Evolutionary conservation across 2,888 invertebrate genomes (phyloP).

Genomic region (Ormyrus nitidulus): DNA sequence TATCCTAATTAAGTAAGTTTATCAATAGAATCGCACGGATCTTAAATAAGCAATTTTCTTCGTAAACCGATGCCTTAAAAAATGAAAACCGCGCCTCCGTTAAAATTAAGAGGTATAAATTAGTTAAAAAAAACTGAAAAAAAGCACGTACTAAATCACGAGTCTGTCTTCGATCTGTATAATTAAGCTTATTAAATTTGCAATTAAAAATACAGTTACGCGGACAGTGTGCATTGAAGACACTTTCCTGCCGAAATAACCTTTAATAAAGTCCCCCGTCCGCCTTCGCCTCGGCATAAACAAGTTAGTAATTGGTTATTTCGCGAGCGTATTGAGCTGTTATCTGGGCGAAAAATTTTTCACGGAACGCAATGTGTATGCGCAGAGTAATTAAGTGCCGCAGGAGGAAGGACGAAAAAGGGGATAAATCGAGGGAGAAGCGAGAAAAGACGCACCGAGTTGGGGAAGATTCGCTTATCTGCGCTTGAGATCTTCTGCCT

Average conservation of each 20-base stretch:
- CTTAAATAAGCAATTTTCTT: too few species aligned
- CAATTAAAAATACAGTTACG: conserved; percentile 48
- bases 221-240: background rate
- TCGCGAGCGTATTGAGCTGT: conserved; percentile 12
- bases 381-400: conserved; percentile 41
- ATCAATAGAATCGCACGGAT: background rate
- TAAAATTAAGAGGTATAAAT: conserved; percentile 17
- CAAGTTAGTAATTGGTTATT: conserved; percentile 22
- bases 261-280: background rate
- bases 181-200: conserved; percentile 38
- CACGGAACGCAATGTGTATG: background rate
- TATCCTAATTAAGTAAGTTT: too few species aligned
- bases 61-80: too few species aligned
- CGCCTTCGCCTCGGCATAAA: background rate
- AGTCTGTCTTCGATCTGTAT: background rate
- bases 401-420: background rate
- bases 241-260: background rate
- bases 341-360: conserved; percentile 25
- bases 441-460: background rate
- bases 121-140: background rate
- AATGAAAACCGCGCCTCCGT: too few species aligned
- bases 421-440: background rate
- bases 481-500: conserved; percentile 39
- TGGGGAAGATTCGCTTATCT: conserved; percentile 34
- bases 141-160: background rate